Evolutionary conservation across 2,797 vertebrate species (phyloP), one percentile per base, ranked within the genome.

Genomic region (Poeciliopsis turneri): DNA sequence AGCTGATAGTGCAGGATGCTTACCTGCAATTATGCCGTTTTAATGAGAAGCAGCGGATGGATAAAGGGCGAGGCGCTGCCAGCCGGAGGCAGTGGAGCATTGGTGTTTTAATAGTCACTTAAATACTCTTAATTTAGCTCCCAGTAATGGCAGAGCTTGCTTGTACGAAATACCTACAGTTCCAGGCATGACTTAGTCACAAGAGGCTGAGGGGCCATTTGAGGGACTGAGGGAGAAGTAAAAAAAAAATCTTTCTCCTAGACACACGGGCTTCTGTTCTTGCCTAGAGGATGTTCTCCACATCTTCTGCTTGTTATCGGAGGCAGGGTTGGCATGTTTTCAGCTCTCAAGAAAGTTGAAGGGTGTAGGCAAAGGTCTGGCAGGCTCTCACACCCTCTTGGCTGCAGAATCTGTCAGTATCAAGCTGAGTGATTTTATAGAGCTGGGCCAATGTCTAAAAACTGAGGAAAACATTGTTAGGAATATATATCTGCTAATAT

Each of bases 61-160:
- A 90, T 88, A 84, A 86, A 91, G 91, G 92, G 91, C 91, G 86
- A 84, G 80, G 84, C 84, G 89, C 91, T 95, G 95, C 95, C 95
- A 94, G 92, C 86, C 92, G 84, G 90, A 94, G 88, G 90, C 94
- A 94, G 90, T 91, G 92, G 93, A 94, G 92, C 95, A 92, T 89
- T 92, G 91, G 92, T 91, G 92, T 95, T 96, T 95, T 95, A 96
- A 96, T 95, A 95, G 95, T 95, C 94, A 94, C 93, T 95, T 95
- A 96, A 95, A 94, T 93, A 92, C 90, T 92, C 94, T 95, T 96
- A 96, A 96, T 96, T 96, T 94, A 94, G 92, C 94, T 88, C 88
- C 79, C 51, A 41, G 87, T 94, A 95, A 94, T 94, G 90, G 92
- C 89, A 90, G 86, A 92, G 90, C 82, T 78, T 46, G 89, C 93